Percentiles rank a stretch among this genome's conserved stretches.
phyloP scores from a whole-genome alignment of 2,797 vertebrate species.

The Spheniscus humboldti region DNA sequence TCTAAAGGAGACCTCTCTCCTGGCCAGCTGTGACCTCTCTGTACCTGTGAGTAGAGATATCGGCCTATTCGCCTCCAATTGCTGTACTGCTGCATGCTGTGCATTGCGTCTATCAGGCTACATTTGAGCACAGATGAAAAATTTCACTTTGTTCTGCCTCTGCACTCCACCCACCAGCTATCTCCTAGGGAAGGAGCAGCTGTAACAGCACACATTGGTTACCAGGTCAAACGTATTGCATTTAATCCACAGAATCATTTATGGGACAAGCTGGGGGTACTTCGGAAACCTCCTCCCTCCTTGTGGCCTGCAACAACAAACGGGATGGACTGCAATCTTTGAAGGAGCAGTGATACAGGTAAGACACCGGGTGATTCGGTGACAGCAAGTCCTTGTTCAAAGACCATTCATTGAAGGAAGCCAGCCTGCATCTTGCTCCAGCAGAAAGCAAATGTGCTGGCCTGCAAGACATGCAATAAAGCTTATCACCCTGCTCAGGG shows the following conservation, averaged over 20 bases:
- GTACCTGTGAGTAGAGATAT: background rate
- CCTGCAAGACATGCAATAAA: background rate
- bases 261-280: background rate
- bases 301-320: background rate
- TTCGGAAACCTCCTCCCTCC: background rate
- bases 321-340: background rate
- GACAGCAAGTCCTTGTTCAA: background rate
- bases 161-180: background rate
- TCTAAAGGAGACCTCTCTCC: background rate
- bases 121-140: background rate
- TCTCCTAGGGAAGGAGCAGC: background rate
- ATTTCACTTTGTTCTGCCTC: background rate
- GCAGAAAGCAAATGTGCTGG: background rate
- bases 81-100: background rate
- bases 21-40: background rate
- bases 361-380: background rate
- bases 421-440: background rate
- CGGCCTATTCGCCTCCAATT: background rate
- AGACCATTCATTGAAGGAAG: background rate
- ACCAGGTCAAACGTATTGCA: accelerated
- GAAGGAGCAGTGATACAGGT: background rate
- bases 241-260: background rate
- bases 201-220: background rate
- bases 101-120: background rate
- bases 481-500: background rate